phyloP scores from a whole-genome alignment of 2,797 vertebrate genomes.

The Syngnathus acus region DNA sequence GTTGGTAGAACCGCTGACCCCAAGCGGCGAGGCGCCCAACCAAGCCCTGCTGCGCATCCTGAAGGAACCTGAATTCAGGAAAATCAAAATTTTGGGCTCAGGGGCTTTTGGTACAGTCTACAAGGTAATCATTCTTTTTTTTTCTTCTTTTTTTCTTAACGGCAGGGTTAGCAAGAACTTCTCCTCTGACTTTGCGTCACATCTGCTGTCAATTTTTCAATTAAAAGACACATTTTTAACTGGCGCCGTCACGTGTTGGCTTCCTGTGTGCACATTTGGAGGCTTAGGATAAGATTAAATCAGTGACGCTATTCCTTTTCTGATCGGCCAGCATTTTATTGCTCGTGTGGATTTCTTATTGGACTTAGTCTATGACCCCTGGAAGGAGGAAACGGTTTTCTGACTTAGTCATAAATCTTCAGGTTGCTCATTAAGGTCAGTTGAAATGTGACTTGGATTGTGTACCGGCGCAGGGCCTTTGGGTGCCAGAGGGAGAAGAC shows the following conservation, averaged over 20 bases:
- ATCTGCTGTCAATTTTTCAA: slow-evolving; percentile 57
- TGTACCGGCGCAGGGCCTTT: slow-evolving; percentile 78
- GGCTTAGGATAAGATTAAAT: not conserved
- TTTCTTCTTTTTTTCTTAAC: not conserved
- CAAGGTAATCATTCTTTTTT: slow-evolving; percentile 73
- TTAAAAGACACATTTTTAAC: slow-evolving; percentile 46
- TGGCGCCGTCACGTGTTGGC: slow-evolving; percentile 33
- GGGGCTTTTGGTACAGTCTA: slow-evolving; percentile 97
- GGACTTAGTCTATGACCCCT: not conserved
- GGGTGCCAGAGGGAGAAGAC: slow-evolving; percentile 97
- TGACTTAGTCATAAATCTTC: not conserved
- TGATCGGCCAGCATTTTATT: not conserved
- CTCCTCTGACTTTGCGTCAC: slow-evolving; percentile 18
- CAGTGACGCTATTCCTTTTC: not conserved
- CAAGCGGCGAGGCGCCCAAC: slow-evolving; percentile 93
- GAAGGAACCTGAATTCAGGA: slow-evolving; percentile 96
- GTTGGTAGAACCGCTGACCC: slow-evolving; percentile 93
- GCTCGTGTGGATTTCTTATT: not conserved
- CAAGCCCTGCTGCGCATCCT: slow-evolving; percentile 93
- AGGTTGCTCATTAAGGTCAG: not conserved
- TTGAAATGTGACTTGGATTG: not conserved
- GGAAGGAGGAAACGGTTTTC: not conserved
- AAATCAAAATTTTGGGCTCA: slow-evolving; percentile 93
- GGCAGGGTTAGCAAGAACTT: not conserved
- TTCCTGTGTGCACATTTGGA: slow-evolving; percentile 10